Base-by-base conservation (phyloP, 2,888 invertebrate genomes). In the Caenorhabditis sp. region DNA sequence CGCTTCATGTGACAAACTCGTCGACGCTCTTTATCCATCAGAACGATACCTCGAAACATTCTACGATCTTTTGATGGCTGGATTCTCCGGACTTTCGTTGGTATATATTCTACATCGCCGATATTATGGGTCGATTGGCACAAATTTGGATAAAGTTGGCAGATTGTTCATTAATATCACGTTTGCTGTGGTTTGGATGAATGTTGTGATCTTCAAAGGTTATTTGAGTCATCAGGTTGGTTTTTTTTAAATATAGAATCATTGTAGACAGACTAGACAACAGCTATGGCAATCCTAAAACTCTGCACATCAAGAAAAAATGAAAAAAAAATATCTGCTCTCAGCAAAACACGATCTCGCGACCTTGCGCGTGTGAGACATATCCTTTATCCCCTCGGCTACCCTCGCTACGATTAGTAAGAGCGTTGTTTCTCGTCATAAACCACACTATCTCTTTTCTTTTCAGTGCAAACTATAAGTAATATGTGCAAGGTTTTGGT, bases 151-250 rank as follows among this genome's bases (percentile, higher is more conserved):
- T 54, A 67, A 83, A 78, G 80, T 81, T n/a, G 78, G 77, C 8
- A 67, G 86, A 17, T 67, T 85, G 27, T 86, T 85, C 82, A 80
- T 86, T 63, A 85, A 86, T 70, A 80, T 83, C 21, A 83, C 82
- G 1, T 80, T 85, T 67, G 63, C 62, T 14, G 78, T 86, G 20
- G 86, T 86, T 23, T 86, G 86, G 86, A 76, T 86, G 70, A 84
- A 86, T 69, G 83, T 86, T 10, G 85, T 86, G 14, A 76, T 86
- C 57, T 86, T 83, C 76, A 86, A 86, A 63, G 86, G 84, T 43
- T 86, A 86, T 56, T 65, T 86, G 31, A 82, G 82, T 53, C 82
- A 86, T 72, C 81, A 85, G 72, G 84, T 31, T 31, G 10, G 31
- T 31, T 4, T 84, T 23, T 25, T 64, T n/a, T n/a, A n/a, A n/a